Base-by-base conservation (phyloP, 2,113 vertebrate species). In the Spilogale gracilis region DNA sequence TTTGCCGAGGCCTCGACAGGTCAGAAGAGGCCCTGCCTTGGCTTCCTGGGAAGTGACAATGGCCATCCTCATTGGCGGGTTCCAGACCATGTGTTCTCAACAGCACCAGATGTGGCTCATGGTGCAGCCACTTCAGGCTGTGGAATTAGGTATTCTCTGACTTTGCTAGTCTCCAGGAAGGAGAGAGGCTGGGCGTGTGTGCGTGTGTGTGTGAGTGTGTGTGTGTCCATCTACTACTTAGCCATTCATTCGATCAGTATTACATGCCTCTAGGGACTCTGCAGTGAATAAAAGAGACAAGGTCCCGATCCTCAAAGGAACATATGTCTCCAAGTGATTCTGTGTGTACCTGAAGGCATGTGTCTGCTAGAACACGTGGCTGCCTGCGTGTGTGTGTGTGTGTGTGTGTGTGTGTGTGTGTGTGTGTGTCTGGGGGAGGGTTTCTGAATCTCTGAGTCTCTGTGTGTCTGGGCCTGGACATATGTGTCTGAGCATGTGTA, bases 191-290 rank as follows among this genome's bases (percentile, higher is more conserved):
- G 78, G 76, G 85, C 1, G 2, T 86, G 56, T 0, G 0, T 73
- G 65, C 23, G 9, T 52, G 50, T 9, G 0, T 18, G 18, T 23
- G 16, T 60, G 48, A 48, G n/a, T n/a, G 76, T 76, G 56, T 61
- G 60, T 85, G 76, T 61, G 27, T 67, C 61, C 61, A 43, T 54
- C 95, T 80, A 43, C 38, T 65, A n/a, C 12, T 89, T 76, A 92
- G 45, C 54, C 58, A 71, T 93, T 96, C 85, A 85, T 88, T 93
- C 91, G 85, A 54, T 54, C 95, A 78, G 88, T 97, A 65, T 88
- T 91, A 71, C 27, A 23, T 52, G 61, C 69, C 52, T 71, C 63
- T 71, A 54, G 63, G 88, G 69, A 85, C 92, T 92, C 93, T 76
- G 20, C 69, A 32, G 60, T 67, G 23, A 94, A 71, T 83, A 90